Base-by-base conservation (phyloP, 1,140 invertebrate genomes). In the Capitella teleta region DNA sequence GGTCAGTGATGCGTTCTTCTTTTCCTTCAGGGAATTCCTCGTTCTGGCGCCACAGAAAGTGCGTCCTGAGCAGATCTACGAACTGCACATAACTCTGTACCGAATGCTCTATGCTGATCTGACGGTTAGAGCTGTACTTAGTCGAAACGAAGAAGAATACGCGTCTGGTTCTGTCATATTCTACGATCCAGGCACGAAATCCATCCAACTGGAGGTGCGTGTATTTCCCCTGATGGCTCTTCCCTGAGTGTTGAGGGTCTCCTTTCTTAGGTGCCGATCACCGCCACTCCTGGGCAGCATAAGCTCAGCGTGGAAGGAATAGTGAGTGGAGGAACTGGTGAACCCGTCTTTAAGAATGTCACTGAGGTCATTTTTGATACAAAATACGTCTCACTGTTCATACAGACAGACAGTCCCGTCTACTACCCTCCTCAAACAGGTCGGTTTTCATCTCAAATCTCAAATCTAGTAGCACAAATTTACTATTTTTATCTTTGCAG, bases 301-400 rank as follows among this genome's bases (percentile, higher is more conserved):
- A 45, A 45, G 23, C 43, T 45, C 8, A 25, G 10, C 10, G 25
- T 45, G 5, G 18, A 45, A 19, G 43, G 43, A 12, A 6, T 45
- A 6, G 23, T 41, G 12, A 32, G 38, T 18, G 18, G 38, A 8
- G 38, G 19, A 6, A 10, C 6, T 6, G 26, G 43, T 45, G 19
- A 28, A 26, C 43, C 43, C 5, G 19, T 45, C 23, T 45, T 45
- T 45, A 19, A 45, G 6, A 45, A 45, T 28, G 43, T 26, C 12
- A 30, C 43, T 28, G 10, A 26, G 5, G 10, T 45, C 19, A 14
- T 10, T 8, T 45, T 45, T 28, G 26, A 28, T 18, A 10, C 43
- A 45, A 45, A 45, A 19, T 45, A 28, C 10, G 43, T 45, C 10
- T 45, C 43, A 6, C 43, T 45, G 6, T 45, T 45, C 43, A 25